A percentile compares a stretch with the other conserved stretches of the same genome.
These are phyloP conservation scores for Eupeodes latifasciatus DNA, from an alignment of 2,888 invertebrate genomes.

Conservation along the genomic window DNA sequence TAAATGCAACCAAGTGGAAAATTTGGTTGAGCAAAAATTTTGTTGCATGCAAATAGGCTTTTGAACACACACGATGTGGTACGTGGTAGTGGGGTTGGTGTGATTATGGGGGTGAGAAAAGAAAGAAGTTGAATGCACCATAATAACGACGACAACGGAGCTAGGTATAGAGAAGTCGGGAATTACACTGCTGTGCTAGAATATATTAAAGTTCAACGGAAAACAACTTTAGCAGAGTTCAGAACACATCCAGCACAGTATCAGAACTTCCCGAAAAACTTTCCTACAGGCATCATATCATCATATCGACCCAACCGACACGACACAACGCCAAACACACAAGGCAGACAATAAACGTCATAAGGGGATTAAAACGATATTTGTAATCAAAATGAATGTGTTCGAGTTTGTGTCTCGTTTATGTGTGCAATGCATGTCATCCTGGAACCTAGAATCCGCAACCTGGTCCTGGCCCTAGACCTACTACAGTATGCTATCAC, in stretches of 20 bases:
- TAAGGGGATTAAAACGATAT: constrained; percentile 75
- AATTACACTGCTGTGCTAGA: neutral
- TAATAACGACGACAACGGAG: neutral
- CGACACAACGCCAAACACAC: constrained; percentile 8
- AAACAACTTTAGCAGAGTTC: constrained; percentile 3
- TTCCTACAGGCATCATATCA: neutral
- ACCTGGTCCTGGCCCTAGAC: constrained; percentile 1
- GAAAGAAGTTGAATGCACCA: constrained; percentile 59
- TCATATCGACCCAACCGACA: neutral
- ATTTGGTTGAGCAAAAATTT: constrained; percentile 67
- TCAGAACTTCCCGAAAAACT: neutral
- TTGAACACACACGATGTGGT: neutral
- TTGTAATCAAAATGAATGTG: constrained; percentile 71
- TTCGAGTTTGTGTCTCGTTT: constrained; percentile 19
- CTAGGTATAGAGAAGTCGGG: neutral
- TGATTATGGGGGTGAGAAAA: constrained; percentile 5
- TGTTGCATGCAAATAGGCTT: constrained; percentile 67
- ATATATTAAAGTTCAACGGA: constrained; percentile 54
- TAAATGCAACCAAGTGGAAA: constrained; percentile 69
- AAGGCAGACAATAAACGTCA: constrained; percentile 69
- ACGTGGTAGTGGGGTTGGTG: neutral
- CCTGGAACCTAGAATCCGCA: neutral
- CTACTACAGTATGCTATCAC: neutral
- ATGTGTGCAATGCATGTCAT: neutral
- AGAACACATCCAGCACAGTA: too few relatives aligned